phyloP scores from a whole-genome alignment of 2,797 vertebrate genomes.

The Dallia pectoralis region DNA sequence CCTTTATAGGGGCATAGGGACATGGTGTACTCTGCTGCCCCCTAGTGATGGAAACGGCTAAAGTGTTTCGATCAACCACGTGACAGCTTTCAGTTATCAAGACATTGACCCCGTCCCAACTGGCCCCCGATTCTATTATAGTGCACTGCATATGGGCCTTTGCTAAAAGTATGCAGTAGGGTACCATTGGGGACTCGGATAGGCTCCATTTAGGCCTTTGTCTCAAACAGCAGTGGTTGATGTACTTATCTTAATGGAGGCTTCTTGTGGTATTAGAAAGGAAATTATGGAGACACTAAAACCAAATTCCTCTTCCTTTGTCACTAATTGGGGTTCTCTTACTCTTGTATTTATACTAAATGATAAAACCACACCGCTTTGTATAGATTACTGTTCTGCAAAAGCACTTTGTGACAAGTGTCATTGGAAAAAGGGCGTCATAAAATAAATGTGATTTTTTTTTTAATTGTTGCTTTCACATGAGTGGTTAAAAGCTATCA shows the following conservation, averaged over 20 bases:
- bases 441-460: too few species aligned
- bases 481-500: too few species aligned
- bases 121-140: background rate
- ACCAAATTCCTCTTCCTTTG: constrained; percentile 36
- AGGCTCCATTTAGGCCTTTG: background rate
- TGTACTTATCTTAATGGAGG: constrained; percentile 58
- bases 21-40: constrained; percentile 30
- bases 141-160: background rate
- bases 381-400: too few species aligned
- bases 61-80: constrained; percentile 49
- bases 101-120: background rate
- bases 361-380: background rate
- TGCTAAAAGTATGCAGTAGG: background rate
- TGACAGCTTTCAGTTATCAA: background rate
- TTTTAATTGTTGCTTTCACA: too few species aligned
- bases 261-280: constrained; percentile 28
- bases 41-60: constrained; percentile 36
- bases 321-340: constrained; percentile 18
- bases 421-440: too few species aligned
- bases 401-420: too few species aligned
- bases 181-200: background rate
- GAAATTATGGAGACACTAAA: constrained; percentile 22
- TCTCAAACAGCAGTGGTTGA: constrained; percentile 31
- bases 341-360: constrained; percentile 3
- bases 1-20: background rate